phyloP scores from a whole-genome alignment of 2,888 invertebrate species.

The Rhagonycha fulva region DNA sequence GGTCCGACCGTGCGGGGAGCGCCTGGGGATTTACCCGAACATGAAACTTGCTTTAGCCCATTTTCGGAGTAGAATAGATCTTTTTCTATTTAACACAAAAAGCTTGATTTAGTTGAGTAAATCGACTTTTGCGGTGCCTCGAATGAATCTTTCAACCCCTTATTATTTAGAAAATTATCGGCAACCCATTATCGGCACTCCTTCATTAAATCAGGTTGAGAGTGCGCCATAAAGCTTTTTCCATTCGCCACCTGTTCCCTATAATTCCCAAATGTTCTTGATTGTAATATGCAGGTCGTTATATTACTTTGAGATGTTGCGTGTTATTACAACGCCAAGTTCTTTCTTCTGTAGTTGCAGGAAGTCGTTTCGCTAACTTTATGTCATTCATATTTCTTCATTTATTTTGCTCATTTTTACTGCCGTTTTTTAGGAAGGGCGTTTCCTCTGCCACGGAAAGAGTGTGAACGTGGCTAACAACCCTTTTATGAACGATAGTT shows the following conservation, averaged over 20 bases:
- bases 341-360: slow-evolving; percentile 45
- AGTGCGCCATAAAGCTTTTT: slow-evolving; percentile 8
- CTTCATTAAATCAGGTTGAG: slow-evolving; percentile 22
- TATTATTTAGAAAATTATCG: slow-evolving; percentile 21
- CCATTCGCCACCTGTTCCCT: slow-evolving; percentile 34
- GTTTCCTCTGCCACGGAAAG: not conserved
- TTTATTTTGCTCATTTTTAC: slow-evolving; percentile 39
- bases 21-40: slow-evolving; percentile 41
- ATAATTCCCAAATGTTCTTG: not conserved
- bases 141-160: slow-evolving; percentile 27
- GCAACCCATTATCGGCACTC: slow-evolving; percentile 7
- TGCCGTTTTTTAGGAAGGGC: slow-evolving; percentile 25
- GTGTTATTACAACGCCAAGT: slow-evolving; percentile 50
- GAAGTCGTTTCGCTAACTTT: slow-evolving; percentile 52
- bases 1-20: slow-evolving; percentile 39
- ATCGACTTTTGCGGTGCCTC: slow-evolving; percentile 31
- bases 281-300: not conserved
- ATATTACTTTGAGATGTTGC: slow-evolving; percentile 39
- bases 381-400: slow-evolving; percentile 56
- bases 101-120: slow-evolving; percentile 42
- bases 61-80: slow-evolving; percentile 39
- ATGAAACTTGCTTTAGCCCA: slow-evolving; percentile 39
- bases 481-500: not conserved
- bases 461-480: not conserved
- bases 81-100: slow-evolving; percentile 44